Conservation (phyloP, 2,888 invertebrate genomes). For the Microchrysa polita region DNA sequence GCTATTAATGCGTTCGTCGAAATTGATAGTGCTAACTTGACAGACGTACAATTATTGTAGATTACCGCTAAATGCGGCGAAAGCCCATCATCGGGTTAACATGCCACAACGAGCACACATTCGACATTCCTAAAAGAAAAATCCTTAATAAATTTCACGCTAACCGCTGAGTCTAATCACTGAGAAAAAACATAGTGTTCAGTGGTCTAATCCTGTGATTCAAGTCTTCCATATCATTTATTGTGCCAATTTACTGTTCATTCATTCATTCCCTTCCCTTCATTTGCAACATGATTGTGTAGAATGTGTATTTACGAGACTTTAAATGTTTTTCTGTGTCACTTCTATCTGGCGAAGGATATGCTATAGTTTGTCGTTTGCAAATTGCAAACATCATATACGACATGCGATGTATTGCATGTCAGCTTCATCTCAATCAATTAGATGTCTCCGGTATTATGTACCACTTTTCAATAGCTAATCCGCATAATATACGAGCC, state of each 20-base stretch:
- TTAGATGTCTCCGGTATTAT: conserved; percentile 11
- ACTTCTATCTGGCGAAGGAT: neutral
- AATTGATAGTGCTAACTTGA: too few species aligned
- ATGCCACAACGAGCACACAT: too few species aligned
- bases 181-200: neutral
- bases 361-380: too few species aligned
- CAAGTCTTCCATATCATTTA: conserved; percentile 1
- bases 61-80: too few species aligned
- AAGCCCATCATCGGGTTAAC: too few species aligned
- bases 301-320: conserved; percentile 22
- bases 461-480: neutral
- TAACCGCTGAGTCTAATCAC: neutral
- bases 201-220: neutral
- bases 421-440: conserved; percentile 7
- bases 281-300: conserved; percentile 18
- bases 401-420: neutral
- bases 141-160: neutral
- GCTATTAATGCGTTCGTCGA: too few species aligned
- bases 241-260: too few species aligned
- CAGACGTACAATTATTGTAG: too few species aligned
- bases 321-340: neutral
- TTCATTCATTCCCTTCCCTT: neutral
- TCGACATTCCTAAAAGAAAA: too few species aligned
- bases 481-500: conserved; percentile 6
- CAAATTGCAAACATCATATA: too few species aligned